phyloP scores from a whole-genome alignment of 2,113 vertebrate genomes.

The Macrotis lagotis region DNA sequence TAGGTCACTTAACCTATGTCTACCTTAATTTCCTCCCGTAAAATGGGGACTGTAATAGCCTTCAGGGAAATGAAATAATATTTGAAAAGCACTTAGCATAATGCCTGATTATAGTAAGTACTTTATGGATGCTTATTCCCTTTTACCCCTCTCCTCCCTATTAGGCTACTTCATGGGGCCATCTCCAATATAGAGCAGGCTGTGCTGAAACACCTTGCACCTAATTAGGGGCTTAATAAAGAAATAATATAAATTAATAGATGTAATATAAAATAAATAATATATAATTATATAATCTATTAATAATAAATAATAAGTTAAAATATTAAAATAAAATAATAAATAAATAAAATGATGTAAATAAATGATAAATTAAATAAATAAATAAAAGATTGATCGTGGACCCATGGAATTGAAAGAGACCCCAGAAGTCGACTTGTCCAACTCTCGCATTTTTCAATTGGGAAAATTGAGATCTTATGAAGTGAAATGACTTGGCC shows the following conservation, averaged over 20 bases:
- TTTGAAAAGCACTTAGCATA: background rate
- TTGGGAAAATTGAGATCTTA: background rate
- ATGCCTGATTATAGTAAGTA: background rate
- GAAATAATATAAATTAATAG: too few species aligned
- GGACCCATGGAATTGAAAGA: background rate
- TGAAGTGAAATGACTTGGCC: background rate
- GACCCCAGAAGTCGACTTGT: background rate
- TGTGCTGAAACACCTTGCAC: background rate
- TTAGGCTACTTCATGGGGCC: background rate
- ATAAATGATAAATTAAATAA: too few species aligned
- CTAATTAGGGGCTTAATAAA: background rate
- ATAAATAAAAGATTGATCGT: background rate
- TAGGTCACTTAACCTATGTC: background rate
- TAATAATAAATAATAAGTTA: too few species aligned
- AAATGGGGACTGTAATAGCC: background rate
- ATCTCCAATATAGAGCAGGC: background rate
- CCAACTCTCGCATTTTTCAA: background rate
- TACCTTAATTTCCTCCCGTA: background rate
- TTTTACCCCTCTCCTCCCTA: background rate
- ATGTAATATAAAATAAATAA: too few species aligned
- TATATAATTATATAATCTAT: too few species aligned
- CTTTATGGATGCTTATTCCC: rapidly evolving
- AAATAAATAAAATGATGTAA: too few species aligned
- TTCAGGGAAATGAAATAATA: background rate
- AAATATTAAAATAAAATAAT: too few species aligned